A percentile compares a stretch with the other conserved stretches of the same genome.
Conservation (phyloP, 2,888 invertebrate genomes). For the Branchellion lobata region DNA sequence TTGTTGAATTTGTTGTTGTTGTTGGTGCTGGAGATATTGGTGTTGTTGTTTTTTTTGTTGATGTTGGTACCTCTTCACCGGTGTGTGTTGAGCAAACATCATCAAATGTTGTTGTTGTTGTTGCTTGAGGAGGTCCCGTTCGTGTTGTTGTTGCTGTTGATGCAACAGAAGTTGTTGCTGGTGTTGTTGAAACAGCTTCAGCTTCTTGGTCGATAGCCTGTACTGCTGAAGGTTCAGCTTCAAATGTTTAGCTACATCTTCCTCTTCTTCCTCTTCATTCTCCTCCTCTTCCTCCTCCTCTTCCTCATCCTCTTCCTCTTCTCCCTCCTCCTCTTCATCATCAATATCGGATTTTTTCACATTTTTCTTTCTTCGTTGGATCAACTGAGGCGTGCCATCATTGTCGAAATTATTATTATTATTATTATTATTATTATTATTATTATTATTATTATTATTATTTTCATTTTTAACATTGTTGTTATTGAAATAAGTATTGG, state of each 20-base stretch:
- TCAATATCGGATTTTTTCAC: not conserved
- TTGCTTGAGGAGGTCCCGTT: not conserved
- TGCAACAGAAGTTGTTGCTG: not conserved
- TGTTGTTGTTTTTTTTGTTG: not conserved
- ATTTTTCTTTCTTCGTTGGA: not conserved
- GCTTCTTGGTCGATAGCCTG: not conserved
- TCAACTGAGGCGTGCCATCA: not conserved
- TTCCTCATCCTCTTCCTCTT: no score
- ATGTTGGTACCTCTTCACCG: not conserved
- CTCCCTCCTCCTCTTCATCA: not conserved
- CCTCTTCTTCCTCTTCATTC: no score
- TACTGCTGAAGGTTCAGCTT: not conserved
- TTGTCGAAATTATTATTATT: no score
- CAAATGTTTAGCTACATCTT: no score
- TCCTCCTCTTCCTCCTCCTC: no score
- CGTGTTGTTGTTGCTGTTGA: not conserved
- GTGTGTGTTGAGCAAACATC: slow-evolving; percentile 1
- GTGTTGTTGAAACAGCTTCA: not conserved
- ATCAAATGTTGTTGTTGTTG: slow-evolving; percentile 13
- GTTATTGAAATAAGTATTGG: no score
- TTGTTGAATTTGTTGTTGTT: not conserved
- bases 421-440: not conserved
- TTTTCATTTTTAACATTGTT: not conserved
- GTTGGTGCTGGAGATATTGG: not conserved
- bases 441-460: not conserved